These are phyloP conservation scores for Apus apus DNA, from an alignment of 2,113 vertebrate species.

Conservation along the genomic window DNA sequence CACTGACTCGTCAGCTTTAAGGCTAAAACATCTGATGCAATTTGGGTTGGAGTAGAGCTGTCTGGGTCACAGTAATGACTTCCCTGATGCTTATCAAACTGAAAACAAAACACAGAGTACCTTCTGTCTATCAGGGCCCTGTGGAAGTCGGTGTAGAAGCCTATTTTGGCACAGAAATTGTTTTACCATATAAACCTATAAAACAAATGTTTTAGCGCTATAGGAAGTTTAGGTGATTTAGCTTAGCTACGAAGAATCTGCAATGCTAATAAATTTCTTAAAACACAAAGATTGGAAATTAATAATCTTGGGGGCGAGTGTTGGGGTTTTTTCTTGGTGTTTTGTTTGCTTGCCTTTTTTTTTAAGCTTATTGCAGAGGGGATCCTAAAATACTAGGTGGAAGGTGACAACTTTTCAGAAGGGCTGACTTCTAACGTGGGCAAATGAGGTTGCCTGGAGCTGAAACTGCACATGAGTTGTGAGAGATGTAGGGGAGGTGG, in stretches of 20 bases:
- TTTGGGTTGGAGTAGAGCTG: not conserved
- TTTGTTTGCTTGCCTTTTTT: not conserved
- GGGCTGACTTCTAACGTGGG: not conserved
- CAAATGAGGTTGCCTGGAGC: not conserved
- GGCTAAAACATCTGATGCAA: not conserved
- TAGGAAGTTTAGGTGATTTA: not conserved
- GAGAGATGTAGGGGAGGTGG: not conserved
- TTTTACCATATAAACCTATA: not conserved
- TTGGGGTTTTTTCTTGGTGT: not conserved
- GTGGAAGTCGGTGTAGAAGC: not conserved
- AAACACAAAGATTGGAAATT: not conserved
- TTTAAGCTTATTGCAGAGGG: not conserved
- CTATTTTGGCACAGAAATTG: not conserved
- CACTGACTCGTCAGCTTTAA: not conserved
- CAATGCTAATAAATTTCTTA: not conserved
- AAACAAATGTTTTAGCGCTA: not conserved
- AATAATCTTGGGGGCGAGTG: not conserved
- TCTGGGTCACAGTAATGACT: not conserved
- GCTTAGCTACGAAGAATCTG: not conserved
- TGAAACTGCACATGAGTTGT: not conserved
- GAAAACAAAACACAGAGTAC: not conserved
- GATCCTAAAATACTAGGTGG: not conserved
- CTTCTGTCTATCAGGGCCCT: not conserved
- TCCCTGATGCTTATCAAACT: not conserved
- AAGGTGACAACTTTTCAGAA: not conserved